These are phyloP conservation scores for Capreolus pygargus DNA, from an alignment of 2,113 vertebrate species.

Conservation along the genomic window DNA sequence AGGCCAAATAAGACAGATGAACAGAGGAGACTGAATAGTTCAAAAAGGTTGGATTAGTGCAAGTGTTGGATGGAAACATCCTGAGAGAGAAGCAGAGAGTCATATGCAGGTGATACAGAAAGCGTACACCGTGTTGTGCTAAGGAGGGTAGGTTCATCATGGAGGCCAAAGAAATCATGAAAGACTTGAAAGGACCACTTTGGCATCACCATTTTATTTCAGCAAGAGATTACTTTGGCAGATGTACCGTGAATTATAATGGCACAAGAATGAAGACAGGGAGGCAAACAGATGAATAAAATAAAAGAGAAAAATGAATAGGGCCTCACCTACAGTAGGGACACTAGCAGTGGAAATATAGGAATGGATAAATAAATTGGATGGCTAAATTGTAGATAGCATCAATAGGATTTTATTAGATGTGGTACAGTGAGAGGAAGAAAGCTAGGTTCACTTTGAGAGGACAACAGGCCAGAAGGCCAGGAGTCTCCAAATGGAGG, in stretches of 20 bases:
- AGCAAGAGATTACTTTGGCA: not conserved
- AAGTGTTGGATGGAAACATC: not conserved
- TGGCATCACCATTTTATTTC: not conserved
- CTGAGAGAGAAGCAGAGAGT: not conserved
- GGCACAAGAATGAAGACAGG: not conserved
- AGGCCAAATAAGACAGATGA: not conserved
- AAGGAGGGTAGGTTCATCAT: not conserved
- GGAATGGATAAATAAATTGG: not conserved
- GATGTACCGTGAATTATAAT: not conserved
- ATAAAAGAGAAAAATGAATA: not conserved
- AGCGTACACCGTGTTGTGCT: not conserved
- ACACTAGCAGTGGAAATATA: not conserved
- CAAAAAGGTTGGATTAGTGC: not conserved
- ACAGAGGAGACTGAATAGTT: not conserved
- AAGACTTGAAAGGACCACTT: not conserved
- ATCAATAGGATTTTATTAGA: not conserved
- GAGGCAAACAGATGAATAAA: not conserved
- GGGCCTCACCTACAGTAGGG: too few relatives aligned
- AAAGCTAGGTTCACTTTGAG: not conserved
- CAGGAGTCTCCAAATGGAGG: too few relatives aligned
- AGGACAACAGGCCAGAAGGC: too few relatives aligned
- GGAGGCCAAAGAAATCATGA: not conserved
- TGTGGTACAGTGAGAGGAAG: not conserved
- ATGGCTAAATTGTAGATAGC: not conserved
- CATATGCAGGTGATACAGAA: not conserved